Evolutionary conservation across 1,140 invertebrate genomes (phyloP).

Genomic region (Hestina assimilis): DNA sequence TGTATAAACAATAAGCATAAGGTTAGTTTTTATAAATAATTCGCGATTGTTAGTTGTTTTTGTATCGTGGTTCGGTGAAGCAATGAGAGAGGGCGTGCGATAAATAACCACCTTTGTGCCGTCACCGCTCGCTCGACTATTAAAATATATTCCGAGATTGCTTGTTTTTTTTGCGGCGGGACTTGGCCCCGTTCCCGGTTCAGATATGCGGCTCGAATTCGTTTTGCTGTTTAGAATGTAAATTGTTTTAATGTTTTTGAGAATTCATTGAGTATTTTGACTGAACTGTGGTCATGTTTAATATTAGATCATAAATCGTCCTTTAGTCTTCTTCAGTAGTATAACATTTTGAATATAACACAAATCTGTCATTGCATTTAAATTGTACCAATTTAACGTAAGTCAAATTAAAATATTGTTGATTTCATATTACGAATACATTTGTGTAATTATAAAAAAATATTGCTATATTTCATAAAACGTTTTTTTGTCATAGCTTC

Average conservation of each 20-base stretch:
- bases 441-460: no score
- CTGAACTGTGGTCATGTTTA: neutral
- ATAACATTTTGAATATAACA: no score
- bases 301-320: no score
- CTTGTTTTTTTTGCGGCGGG: slow-evolving; percentile 59
- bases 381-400: no score
- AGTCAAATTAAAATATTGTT: no score
- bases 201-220: slow-evolving; percentile 44
- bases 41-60: slow-evolving; percentile 55
- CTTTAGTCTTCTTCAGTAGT: no score
- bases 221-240: slow-evolving; percentile 23
- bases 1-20: slow-evolving; percentile 38
- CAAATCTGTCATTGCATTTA: no score
- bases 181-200: slow-evolving; percentile 46
- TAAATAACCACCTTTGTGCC: slow-evolving; percentile 76
- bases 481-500: neutral
- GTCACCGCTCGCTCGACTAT: slow-evolving; percentile 70
- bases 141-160: slow-evolving; percentile 74
- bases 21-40: slow-evolving; percentile 37
- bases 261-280: neutral
- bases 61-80: slow-evolving; percentile 48
- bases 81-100: slow-evolving; percentile 76
- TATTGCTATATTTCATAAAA: no score
- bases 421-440: no score
- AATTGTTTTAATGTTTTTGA: slow-evolving; percentile 8